Base-by-base conservation (phyloP, 2,113 vertebrate genomes). In the Scopus umbretta region DNA sequence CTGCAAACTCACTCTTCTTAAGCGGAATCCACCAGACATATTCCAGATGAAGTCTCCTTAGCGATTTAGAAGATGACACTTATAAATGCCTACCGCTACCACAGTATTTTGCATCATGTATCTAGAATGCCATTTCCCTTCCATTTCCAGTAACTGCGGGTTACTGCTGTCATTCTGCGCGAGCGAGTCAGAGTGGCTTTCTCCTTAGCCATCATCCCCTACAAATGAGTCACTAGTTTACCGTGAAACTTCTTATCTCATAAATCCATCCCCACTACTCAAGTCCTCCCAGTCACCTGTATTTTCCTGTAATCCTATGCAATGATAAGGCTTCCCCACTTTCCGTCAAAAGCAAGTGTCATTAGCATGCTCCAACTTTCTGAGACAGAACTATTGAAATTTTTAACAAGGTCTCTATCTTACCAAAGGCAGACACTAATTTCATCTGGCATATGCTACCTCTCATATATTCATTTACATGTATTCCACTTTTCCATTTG, bases 341-440 rank as follows among this genome's bases (percentile, higher is more conserved):
- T 68, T 8, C 74, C 0, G 0, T 59, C 81, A 91, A 66, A 63
- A 71, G 27, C 53, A 56, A 74, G 34, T 6, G 36, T 63, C 49
- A 59, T 38, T 61, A 85, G n/a, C 3, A 1, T 3, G 16, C 78
- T 82, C 30, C 81, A 76, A 10, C 81, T 38, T 94, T 32, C 86
- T 8, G 22, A 88, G 58, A 71, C 78, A 90, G 72, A 79, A 32
- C 70, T 80, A 79, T 62, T 82, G 74, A 93, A 94, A 93, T 66
- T 80, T 93, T 94, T 95, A 94, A 80, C 83, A 84, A 55, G 72
- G 42, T 72, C 73, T 89, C 68, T 74, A 42, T 63, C 87, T 92
- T 76, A 85, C 32, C 85, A 95, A 79, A 95, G 67, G 74, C 78
- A 94, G 66, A 80, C 52, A n/a, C 58, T 95, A 78, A 91, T 78